Conservation (phyloP, 2,113 vertebrate species). For the Genyomyrus donnyi region DNA sequence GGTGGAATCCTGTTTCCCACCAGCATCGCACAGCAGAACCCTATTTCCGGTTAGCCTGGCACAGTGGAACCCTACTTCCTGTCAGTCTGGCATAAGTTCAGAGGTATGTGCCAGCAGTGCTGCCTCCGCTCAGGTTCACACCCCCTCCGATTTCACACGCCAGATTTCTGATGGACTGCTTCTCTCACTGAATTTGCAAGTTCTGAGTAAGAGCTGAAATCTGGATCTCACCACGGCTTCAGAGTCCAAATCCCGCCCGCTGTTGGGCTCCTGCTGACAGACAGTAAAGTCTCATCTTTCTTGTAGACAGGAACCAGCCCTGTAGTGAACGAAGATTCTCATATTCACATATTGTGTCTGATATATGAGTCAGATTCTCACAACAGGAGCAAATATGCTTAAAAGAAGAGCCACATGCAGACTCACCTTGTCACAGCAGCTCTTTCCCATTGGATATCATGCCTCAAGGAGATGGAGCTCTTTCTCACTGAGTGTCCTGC, state of each 20-base stretch:
- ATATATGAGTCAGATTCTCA: background rate
- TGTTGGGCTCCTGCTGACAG: background rate
- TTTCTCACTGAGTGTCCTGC: background rate
- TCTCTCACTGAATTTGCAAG: slow-evolving; percentile 6
- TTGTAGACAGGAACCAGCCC: background rate
- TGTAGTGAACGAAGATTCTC: background rate
- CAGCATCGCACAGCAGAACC: background rate
- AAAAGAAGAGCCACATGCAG: background rate
- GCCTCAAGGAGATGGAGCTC: background rate
- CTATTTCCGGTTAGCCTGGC: background rate
- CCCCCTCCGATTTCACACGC: background rate
- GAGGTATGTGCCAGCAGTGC: background rate
- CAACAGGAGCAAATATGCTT: background rate
- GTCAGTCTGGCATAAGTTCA: background rate
- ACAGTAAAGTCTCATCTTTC: background rate
- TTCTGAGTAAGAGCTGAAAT: slow-evolving; percentile 12
- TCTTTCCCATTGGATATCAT: background rate
- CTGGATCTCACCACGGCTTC: background rate
- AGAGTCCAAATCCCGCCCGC: background rate
- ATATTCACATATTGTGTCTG: background rate
- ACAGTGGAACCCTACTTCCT: background rate
- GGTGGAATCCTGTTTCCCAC: background rate
- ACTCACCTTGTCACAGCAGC: background rate
- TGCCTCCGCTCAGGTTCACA: background rate
- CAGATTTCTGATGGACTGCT: background rate